Evolutionary conservation across 2,797 vertebrate genomes (phyloP).

Genomic region (Kryptopterus vitreolus): DNA sequence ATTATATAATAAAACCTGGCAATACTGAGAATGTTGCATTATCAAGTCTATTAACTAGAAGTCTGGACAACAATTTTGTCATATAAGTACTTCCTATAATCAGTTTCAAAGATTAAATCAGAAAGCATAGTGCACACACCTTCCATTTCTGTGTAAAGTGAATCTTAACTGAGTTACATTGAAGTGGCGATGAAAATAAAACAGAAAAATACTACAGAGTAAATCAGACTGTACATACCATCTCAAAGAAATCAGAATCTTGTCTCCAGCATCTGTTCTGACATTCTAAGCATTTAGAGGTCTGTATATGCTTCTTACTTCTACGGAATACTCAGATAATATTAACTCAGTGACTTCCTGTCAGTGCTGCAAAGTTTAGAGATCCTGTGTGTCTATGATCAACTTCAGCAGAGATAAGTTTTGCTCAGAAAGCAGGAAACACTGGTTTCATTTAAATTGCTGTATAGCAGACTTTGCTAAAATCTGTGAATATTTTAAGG

Average conservation of each 20-base stretch:
- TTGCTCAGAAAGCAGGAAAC: neutral
- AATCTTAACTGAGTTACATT: neutral
- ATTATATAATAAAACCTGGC: neutral
- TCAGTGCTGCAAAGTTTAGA: constrained; percentile 39
- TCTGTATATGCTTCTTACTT: constrained; percentile 37
- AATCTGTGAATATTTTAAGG: neutral
- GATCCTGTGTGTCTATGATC: neutral
- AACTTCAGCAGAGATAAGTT: neutral
- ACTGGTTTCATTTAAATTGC: neutral
- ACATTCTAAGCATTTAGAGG: neutral
- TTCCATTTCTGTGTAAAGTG: neutral
- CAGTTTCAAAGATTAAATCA: neutral
- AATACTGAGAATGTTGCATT: neutral
- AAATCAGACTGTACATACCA: constrained; percentile 36
- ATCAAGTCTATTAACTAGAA: neutral
- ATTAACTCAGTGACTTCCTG: constrained; percentile 71
- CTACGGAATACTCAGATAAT: constrained; percentile 63
- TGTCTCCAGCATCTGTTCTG: constrained; percentile 5
- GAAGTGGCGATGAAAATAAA: neutral
- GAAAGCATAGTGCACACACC: neutral
- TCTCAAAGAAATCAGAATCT: constrained; percentile 14
- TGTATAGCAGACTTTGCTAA: neutral
- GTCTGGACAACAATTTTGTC: neutral
- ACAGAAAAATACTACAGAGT: neutral
- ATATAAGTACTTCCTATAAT: neutral